Base-by-base conservation (phyloP, 2,113 vertebrate species). In the Tor tambroides region DNA sequence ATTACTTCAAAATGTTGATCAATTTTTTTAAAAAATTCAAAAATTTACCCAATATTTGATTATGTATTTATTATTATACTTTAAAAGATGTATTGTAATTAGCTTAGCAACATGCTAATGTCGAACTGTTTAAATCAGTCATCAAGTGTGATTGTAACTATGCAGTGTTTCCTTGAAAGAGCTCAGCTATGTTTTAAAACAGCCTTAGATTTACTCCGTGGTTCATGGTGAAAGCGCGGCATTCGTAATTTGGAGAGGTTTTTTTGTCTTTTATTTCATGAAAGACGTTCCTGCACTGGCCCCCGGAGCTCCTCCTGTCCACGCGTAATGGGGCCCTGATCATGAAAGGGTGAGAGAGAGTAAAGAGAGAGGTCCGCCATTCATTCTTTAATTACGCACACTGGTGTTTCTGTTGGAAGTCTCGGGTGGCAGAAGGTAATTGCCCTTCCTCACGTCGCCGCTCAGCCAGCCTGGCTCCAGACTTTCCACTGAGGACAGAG, bases 341-440 rank as follows among this genome's bases (percentile, higher is more conserved):
- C 77, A 43, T n/a, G 35, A 84, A 86, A 81, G 84, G 26, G 83
- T 49, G 78, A 83, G 74, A 74, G n/a, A n/a, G 69, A 54, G 67
- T 78, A 78, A 54, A 78, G 46, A 54, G 76, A 19, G 76, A 78
- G 76, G 35, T 63, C 65, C 51, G 12, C 69, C 86, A 84, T 88
- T 87, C 87, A 83, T 85, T 87, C 84, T 86, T 88, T 90, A 90
- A 89, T 91, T 88, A 84, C 86, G 86, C 82, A 80, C 87, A 59
- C 83, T 80, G 54, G 77, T 90, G 88, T 90, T 90, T 85, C 88
- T 90, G 87, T 90, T 91, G 91, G 88, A 86, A 80, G 72, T 85
- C 86, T 91, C 87, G 28, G 87, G 91, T 88, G 89, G 85, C 89
- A 87, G 79, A 88, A 90, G 91, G 89, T 90, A 90, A 89, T 91